phyloP scores from a whole-genome alignment of 2,888 invertebrate genomes.

The Chloroclystis v-ata region DNA sequence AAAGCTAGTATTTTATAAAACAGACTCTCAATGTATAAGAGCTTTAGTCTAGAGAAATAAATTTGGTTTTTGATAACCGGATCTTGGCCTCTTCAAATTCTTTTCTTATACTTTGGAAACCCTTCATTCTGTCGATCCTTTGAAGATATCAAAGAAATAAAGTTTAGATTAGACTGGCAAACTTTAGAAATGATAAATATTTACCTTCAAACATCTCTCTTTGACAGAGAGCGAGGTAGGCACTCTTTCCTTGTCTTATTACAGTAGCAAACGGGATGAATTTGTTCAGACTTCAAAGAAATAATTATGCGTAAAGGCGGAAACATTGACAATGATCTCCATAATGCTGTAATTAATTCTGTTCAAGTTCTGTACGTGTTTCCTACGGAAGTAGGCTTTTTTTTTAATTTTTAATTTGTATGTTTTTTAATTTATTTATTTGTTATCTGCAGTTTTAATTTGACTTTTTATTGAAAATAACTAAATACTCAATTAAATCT shows the following conservation, averaged over 20 bases:
- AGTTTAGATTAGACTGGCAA: constrained; percentile 16
- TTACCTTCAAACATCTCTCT: constrained; percentile 15
- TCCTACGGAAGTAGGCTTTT: too few species aligned
- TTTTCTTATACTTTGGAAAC: constrained; percentile 11
- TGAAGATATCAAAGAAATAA: constrained; percentile 21
- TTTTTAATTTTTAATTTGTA: too few species aligned
- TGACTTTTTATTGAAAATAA: too few species aligned
- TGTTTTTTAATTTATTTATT: too few species aligned
- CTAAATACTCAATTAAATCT: too few species aligned
- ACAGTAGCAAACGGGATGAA: not conserved
- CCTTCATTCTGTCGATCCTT: constrained; percentile 13
- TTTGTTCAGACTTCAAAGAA: constrained; percentile 2
- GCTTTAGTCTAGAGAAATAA: not conserved
- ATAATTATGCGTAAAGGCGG: constrained; percentile 1
- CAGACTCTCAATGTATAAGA: too few species aligned
- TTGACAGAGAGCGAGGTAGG: constrained; percentile 1
- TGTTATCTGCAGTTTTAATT: too few species aligned
- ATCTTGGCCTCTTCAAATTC: constrained; percentile 8
- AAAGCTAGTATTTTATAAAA: too few species aligned
- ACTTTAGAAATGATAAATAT: constrained; percentile 13
- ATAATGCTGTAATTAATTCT: not conserved
- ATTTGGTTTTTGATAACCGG: constrained; percentile 4
- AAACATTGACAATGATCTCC: not conserved
- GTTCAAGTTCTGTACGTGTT: too few species aligned
- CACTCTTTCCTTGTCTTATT: not conserved